Percentiles rank a stretch among this genome's conserved stretches.
Evolutionary conservation across 1,140 invertebrate species (phyloP).

Genomic region (Anadara kagoshimensis): DNA sequence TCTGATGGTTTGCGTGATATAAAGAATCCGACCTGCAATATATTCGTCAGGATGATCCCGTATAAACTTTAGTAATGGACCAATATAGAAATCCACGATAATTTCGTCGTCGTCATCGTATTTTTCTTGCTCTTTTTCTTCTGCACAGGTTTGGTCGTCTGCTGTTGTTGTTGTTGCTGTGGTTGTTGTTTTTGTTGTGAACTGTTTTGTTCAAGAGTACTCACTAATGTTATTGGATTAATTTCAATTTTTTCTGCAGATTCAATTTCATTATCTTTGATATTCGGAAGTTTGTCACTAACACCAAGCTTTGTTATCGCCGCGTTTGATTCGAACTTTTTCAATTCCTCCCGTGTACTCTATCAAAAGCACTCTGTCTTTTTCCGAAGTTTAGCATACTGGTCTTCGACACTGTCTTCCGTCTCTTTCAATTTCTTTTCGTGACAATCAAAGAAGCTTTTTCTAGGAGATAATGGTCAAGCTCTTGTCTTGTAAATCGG

Average conservation of each 20-base stretch:
- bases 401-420: constrained; percentile 47
- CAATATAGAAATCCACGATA: constrained; percentile 52
- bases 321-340: constrained; percentile 7
- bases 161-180: constrained; percentile 3
- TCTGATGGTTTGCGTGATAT: constrained; percentile 24
- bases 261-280: constrained; percentile 1
- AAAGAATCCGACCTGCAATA: constrained; percentile 33
- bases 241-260: neutral
- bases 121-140: constrained; percentile 1
- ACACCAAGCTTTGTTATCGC: constrained; percentile 9
- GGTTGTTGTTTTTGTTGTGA: neutral
- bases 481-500: constrained; percentile 51
- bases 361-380: constrained; percentile 10
- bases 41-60: constrained; percentile 60
- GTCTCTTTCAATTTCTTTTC: constrained; percentile 56
- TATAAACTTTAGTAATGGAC: constrained; percentile 57
- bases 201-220: too few relatives aligned
- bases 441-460: constrained; percentile 59
- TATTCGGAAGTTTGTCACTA: constrained; percentile 16
- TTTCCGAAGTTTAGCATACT: constrained; percentile 21
- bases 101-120: constrained; percentile 22
- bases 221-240: too few relatives aligned
- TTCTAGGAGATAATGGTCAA: constrained; percentile 53
- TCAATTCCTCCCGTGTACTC: neutral
- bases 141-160: neutral